These are phyloP conservation scores for Myrmophylax atrothorax DNA, from an alignment of 2,113 vertebrate genomes.

Conservation along the genomic window DNA sequence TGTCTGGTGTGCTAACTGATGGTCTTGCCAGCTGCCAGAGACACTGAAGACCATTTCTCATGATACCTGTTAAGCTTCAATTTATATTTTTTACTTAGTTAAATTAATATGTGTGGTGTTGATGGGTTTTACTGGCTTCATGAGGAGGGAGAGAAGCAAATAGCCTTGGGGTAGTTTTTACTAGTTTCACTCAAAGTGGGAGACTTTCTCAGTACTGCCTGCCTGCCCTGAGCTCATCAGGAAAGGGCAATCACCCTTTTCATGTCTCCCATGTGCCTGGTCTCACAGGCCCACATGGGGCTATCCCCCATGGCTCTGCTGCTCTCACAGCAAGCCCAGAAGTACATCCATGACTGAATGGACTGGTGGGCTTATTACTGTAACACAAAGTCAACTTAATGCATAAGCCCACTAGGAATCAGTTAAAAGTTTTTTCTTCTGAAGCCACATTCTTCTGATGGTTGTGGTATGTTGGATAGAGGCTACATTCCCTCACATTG, in stretches of 20 bases:
- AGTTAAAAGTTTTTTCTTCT: not conserved
- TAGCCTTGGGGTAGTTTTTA: not conserved
- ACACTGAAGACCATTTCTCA: not conserved
- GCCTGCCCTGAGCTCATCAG: not conserved
- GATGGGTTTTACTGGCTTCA: not conserved
- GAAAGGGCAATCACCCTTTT: not conserved
- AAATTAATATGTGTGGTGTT: not conserved
- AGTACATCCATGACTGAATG: not conserved
- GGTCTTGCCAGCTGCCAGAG: not conserved
- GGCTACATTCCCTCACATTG: slow-evolving; percentile 14
- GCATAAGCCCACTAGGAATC: not conserved
- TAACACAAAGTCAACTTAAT: not conserved
- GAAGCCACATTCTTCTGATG: slow-evolving; percentile 36
- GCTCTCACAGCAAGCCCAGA: not conserved
- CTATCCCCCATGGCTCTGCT: not conserved
- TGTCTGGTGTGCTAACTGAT: not conserved
- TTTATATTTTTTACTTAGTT: not conserved
- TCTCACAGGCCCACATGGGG: not conserved
- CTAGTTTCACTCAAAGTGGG: not conserved
- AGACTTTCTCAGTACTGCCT: not conserved
- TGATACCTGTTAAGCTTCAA: not conserved
- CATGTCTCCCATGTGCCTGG: not conserved
- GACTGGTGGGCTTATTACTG: not conserved
- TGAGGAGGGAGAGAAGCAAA: not conserved
- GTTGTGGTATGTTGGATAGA: slow-evolving; percentile 39